Percentiles rank a stretch among this genome's conserved stretches.
These are phyloP conservation scores for Pheosia tremula DNA, from an alignment of 2,888 invertebrate genomes.

Conservation along the genomic window DNA sequence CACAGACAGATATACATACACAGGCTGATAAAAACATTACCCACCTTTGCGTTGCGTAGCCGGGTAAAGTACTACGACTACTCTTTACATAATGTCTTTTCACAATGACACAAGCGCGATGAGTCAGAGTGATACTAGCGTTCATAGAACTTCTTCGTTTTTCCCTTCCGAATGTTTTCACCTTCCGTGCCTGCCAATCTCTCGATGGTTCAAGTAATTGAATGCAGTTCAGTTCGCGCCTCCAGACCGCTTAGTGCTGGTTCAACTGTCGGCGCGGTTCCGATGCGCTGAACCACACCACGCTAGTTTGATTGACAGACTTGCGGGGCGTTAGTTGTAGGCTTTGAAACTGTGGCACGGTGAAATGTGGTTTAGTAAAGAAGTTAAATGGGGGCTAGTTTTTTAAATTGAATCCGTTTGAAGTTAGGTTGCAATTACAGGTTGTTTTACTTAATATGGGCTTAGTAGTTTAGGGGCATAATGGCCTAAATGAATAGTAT, in stretches of 20 bases:
- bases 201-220: neutral
- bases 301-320: neutral
- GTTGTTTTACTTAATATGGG: too few species aligned
- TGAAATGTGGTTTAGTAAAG: neutral
- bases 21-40: too few species aligned
- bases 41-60: too few species aligned
- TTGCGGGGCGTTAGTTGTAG: neutral
- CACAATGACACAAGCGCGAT: too few species aligned
- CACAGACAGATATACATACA: too few species aligned
- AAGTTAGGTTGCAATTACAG: too few species aligned
- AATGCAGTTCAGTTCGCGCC: slow-evolving; percentile 2
- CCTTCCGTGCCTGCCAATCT: neutral
- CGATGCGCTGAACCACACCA: neutral
- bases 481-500: too few species aligned
- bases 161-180: neutral
- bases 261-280: neutral
- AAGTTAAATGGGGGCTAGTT: neutral
- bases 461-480: too few species aligned
- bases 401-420: neutral
- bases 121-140: too few species aligned
- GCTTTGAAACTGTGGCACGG: neutral
- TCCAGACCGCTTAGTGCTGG: slow-evolving; percentile 6
- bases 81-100: too few species aligned
- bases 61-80: too few species aligned
- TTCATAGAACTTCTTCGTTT: neutral